These are phyloP conservation scores for Turritopsis dohrnii DNA, from an alignment of 30 jellyfish, hydroid and myxozoan species.

Conservation along the genomic window DNA sequence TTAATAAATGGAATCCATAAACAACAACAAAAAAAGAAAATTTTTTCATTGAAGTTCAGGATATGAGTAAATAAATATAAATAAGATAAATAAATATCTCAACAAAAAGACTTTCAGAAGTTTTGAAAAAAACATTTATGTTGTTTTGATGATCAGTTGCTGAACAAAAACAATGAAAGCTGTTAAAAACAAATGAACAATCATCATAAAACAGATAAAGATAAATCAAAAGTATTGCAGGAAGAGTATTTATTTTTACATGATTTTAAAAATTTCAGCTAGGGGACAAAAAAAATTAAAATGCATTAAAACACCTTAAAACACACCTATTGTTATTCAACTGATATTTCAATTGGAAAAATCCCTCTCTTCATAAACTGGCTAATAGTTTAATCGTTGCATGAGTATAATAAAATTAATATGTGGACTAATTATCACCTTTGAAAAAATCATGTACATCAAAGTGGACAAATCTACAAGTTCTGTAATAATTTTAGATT, in stretches of 20 bases:
- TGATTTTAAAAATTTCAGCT: not conserved
- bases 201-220: not conserved
- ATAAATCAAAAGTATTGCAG: too few relatives aligned
- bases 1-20: not conserved
- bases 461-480: not conserved
- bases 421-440: too few relatives aligned
- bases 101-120: not conserved
- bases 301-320: not conserved
- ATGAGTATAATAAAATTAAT: too few relatives aligned
- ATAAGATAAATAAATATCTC: too few relatives aligned
- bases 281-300: not conserved
- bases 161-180: not conserved
- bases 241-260: not conserved
- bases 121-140: too few relatives aligned
- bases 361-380: not conserved
- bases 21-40: too few relatives aligned
- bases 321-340: constrained; percentile 7
- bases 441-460: not conserved
- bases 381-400: too few relatives aligned
- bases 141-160: not conserved
- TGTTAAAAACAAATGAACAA: not conserved
- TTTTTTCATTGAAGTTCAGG: too few relatives aligned
- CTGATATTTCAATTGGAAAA: not conserved
- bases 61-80: too few relatives aligned
- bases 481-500: not conserved